Conservation (phyloP, 2,888 invertebrate genomes). For the Neuroscelio doddi region DNA sequence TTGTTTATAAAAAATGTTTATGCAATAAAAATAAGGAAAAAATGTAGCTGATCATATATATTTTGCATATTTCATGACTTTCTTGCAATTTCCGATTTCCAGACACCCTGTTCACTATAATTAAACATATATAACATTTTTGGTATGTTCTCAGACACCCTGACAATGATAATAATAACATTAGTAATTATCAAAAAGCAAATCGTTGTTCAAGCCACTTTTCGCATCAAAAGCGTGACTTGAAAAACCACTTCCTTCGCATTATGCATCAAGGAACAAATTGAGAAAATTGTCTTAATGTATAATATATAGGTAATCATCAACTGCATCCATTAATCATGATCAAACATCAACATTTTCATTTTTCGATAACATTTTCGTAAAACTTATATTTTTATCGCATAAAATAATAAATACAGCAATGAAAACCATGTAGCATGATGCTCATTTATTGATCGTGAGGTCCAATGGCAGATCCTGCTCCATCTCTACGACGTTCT, state of each 20-base stretch:
- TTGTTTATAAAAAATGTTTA: not conserved
- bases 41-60: not conserved
- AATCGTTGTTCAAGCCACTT: not conserved
- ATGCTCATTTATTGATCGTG: slow-evolving; percentile 68
- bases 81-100: not conserved
- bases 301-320: too few species aligned
- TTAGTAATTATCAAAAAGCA: not conserved
- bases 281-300: too few species aligned
- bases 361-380: too few species aligned
- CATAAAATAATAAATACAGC: too few species aligned
- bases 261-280: too few species aligned
- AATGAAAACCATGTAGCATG: not conserved
- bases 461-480: slow-evolving; percentile 72
- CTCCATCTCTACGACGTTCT: slow-evolving; percentile 67
- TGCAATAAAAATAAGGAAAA: not conserved
- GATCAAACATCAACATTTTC: too few species aligned
- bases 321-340: too few species aligned
- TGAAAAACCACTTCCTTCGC: too few species aligned
- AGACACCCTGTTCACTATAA: not conserved
- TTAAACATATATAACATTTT: slow-evolving; percentile 20
- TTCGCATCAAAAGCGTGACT: not conserved
- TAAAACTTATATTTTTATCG: too few species aligned
- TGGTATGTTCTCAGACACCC: slow-evolving; percentile 5
- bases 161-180: not conserved
- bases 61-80: not conserved